Percentiles rank a stretch among this genome's conserved stretches.
Conservation (phyloP, 2,113 vertebrate genomes). For the Chamaetylas fuelleborni region DNA sequence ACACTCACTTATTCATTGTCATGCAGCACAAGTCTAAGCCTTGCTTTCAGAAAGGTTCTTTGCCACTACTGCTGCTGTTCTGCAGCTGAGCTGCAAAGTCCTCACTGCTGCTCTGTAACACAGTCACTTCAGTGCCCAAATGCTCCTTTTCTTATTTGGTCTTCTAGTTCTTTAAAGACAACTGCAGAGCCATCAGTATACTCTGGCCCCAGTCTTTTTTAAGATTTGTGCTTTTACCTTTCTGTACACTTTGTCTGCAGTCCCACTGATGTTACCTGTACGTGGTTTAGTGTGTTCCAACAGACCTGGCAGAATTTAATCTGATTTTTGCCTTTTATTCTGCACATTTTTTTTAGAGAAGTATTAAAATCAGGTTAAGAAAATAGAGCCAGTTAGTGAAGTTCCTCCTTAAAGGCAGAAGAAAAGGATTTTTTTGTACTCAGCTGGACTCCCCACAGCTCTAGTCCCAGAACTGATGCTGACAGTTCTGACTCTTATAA, state of each 20-base stretch:
- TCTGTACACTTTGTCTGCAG: background rate
- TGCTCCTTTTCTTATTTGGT: background rate
- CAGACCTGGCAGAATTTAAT: background rate
- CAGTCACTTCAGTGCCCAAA: background rate
- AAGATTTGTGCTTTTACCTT: background rate
- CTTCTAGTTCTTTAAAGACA: background rate
- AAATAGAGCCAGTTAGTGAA: background rate
- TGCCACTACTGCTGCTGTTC: background rate
- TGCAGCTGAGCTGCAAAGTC: background rate
- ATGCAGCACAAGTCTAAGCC: background rate
- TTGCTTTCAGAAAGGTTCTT: background rate
- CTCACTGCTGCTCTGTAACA: background rate
- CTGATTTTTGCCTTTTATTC: background rate
- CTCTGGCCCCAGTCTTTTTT: background rate
- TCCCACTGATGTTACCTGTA: accelerated
- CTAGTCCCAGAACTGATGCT: background rate
- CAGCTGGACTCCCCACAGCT: background rate
- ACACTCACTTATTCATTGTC: background rate
- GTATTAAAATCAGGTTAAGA: background rate
- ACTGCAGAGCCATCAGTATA: background rate
- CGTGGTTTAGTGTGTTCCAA: background rate
- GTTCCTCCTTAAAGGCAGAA: background rate
- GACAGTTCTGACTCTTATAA: background rate
- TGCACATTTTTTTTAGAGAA: background rate
- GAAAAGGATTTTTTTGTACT: background rate